Conservation (phyloP, 64 coral and sea anemone genomes). For the Stichodactyla mertensii region DNA sequence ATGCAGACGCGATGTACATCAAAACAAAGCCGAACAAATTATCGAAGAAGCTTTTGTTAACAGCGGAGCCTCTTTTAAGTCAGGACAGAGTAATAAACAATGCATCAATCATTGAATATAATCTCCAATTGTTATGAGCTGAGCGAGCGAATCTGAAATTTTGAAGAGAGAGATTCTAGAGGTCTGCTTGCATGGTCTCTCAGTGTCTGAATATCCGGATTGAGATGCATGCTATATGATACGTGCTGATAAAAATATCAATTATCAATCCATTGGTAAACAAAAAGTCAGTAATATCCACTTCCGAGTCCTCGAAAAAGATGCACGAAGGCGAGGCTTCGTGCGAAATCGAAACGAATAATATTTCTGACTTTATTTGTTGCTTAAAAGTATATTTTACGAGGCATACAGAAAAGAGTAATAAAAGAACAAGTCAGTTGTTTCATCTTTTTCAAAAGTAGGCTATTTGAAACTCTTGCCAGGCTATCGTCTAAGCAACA, state of each 20-base stretch:
- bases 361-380: no score
- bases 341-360: no score
- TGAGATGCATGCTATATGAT: not conserved
- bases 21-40: not conserved
- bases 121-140: not conserved
- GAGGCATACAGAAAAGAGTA: no score
- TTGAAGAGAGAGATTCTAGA: not conserved
- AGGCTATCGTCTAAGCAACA: not conserved
- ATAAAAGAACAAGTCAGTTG: no score
- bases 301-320: no score
- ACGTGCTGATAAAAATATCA: not conserved
- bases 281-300: not conserved
- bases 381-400: no score
- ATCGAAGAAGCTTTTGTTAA: not conserved
- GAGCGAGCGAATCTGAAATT: not conserved
- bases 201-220: not conserved
- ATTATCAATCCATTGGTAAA: not conserved
- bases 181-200: not conserved
- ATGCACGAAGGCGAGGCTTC: no score
- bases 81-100: not conserved
- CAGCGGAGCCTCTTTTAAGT: not conserved
- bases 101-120: not conserved
- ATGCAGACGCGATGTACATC: not conserved
- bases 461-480: constrained; percentile 1
- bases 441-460: no score